Conservation (phyloP, 2,797 vertebrate genomes). For the Pseudotriccus pelzelni region DNA sequence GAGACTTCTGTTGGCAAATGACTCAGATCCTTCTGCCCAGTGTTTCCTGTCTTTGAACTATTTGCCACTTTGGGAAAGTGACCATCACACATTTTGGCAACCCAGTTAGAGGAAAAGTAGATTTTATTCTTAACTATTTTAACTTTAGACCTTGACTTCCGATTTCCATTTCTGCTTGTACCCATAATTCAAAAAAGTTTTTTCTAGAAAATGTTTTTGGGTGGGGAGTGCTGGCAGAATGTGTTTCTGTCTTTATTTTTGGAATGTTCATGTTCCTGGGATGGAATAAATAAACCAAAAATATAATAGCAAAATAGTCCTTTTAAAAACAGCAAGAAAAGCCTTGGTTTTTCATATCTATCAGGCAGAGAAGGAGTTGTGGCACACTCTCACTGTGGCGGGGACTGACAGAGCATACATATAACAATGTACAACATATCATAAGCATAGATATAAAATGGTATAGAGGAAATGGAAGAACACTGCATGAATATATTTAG, state of each 20-base stretch:
- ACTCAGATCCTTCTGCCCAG: neutral
- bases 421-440: neutral
- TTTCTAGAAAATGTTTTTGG: neutral
- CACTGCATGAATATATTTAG: neutral
- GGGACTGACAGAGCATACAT: neutral
- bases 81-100: neutral
- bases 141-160: neutral
- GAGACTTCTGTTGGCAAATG: neutral
- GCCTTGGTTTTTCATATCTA: neutral
- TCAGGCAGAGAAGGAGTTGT: neutral
- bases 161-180: neutral
- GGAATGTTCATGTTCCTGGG: neutral
- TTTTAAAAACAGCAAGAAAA: neutral
- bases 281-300: neutral
- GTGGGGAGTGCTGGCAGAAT: neutral
- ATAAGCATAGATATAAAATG: neutral
- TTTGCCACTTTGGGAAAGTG: neutral
- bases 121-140: neutral
- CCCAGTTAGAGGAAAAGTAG: neutral
- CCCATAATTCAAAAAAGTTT: neutral
- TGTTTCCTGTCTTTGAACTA: neutral
- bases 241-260: neutral
- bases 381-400: neutral
- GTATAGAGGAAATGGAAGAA: neutral
- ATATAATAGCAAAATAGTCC: neutral